phyloP scores from a whole-genome alignment of 2,797 vertebrate genomes.

The Diceros bicornis region DNA sequence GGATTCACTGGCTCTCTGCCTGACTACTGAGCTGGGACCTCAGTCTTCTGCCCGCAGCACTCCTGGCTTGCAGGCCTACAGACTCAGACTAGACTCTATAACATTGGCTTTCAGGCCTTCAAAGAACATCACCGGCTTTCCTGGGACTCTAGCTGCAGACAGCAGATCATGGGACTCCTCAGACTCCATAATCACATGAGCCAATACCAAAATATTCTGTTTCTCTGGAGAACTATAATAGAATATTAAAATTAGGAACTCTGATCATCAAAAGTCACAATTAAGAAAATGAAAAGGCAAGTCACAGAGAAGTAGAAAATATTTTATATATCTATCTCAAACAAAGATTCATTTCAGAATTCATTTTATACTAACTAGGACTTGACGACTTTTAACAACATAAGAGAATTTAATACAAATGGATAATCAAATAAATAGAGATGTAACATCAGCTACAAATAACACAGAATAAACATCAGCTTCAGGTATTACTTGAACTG shows the following conservation, averaged over 20 bases:
- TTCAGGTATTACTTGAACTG: conserved; percentile 3
- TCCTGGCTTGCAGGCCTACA: background rate
- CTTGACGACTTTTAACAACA: background rate
- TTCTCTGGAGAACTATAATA: background rate
- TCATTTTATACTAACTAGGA: conserved; percentile 6
- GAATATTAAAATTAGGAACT: background rate
- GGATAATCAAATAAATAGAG: conserved; percentile 25
- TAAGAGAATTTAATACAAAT: conserved; percentile 34
- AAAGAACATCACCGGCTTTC: background rate
- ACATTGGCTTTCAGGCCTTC: background rate
- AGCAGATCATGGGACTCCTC: background rate
- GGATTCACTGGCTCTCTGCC: background rate
- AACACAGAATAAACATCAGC: background rate
- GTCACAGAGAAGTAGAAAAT: background rate
- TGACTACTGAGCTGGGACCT: background rate
- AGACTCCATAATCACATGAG: background rate
- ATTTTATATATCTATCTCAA: background rate
- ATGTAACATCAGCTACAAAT: background rate
- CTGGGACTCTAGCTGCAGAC: background rate
- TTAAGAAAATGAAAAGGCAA: conserved; percentile 4
- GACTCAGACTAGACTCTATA: background rate
- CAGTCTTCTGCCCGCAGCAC: background rate
- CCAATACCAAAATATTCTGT: background rate
- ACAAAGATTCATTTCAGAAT: conserved; percentile 1
- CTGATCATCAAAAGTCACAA: background rate